Conservation (phyloP, 1,140 invertebrate species). For the Paraescarpia echinospica region DNA sequence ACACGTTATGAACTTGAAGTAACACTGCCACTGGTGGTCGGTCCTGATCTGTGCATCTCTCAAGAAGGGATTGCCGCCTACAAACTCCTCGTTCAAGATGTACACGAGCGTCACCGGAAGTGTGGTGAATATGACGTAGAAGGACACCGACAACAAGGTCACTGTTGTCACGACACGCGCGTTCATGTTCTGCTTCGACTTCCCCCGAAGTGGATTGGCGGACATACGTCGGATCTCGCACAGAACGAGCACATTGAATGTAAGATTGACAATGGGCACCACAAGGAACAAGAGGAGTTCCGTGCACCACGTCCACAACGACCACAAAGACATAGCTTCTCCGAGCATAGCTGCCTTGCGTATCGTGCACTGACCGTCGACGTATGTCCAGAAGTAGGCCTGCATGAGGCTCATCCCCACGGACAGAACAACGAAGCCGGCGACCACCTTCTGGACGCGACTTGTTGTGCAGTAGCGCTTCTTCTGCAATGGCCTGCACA, state of each 20-base stretch:
- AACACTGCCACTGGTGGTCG: slow-evolving; percentile 44
- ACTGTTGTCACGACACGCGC: slow-evolving; percentile 45
- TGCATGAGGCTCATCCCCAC: slow-evolving; percentile 42
- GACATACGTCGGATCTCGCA: slow-evolving; percentile 42
- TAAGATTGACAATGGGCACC: slow-evolving; percentile 46
- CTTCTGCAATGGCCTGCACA: slow-evolving; percentile 75
- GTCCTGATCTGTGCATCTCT: slow-evolving; percentile 28
- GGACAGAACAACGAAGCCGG: slow-evolving; percentile 28
- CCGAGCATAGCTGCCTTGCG: slow-evolving; percentile 17
- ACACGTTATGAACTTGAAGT: slow-evolving; percentile 45
- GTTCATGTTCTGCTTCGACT: slow-evolving; percentile 35
- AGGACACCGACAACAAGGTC: slow-evolving; percentile 52
- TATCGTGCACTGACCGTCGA: slow-evolving; percentile 22
- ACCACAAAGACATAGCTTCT: slow-evolving; percentile 30
- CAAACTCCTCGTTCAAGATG: slow-evolving; percentile 36
- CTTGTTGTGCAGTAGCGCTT: slow-evolving; percentile 77
- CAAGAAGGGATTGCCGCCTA: slow-evolving; percentile 10
- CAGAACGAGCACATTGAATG: slow-evolving; percentile 55
- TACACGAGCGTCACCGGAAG: slow-evolving; percentile 52
- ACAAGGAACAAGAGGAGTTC: slow-evolving; percentile 50
- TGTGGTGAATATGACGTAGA: slow-evolving; percentile 54
- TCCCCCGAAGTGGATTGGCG: slow-evolving; percentile 35
- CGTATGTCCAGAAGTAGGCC: slow-evolving; percentile 53
- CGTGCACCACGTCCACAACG: slow-evolving; percentile 50
- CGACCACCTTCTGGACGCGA: slow-evolving; percentile 70